Percentiles rank a stretch among this genome's conserved stretches.
These are phyloP conservation scores for Lophura nycthemera DNA, from an alignment of 2,113 vertebrate genomes.

Conservation along the genomic window DNA sequence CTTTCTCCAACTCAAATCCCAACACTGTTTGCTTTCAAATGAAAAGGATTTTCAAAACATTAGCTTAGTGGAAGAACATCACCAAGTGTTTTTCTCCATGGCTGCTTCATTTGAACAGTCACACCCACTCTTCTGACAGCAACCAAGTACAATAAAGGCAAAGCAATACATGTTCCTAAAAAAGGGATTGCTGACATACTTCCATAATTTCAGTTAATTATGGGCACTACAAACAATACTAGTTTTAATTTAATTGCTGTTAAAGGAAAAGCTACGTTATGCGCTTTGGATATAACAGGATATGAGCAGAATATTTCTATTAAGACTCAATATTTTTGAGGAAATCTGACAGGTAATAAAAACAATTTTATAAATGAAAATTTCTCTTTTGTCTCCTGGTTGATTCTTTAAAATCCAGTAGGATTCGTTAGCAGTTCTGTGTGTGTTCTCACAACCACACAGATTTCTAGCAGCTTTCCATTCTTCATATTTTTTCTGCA, in stretches of 20 bases:
- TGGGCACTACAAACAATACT: conserved; percentile 48
- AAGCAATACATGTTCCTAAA: conserved; percentile 44
- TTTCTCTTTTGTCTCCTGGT: neutral
- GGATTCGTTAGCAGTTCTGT: neutral
- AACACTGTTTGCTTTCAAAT: conserved; percentile 40
- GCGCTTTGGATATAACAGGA: neutral
- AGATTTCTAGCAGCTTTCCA: neutral
- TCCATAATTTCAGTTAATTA: conserved; percentile 55
- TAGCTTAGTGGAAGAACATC: conserved; percentile 38
- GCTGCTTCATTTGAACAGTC: conserved; percentile 54
- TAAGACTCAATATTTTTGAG: neutral
- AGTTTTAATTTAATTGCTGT: neutral
- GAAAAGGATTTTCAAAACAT: conserved; percentile 55
- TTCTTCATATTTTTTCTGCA: neutral
- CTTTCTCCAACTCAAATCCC: neutral
- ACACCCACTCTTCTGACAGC: conserved; percentile 26
- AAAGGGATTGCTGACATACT: conserved; percentile 50
- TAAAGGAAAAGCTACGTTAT: neutral
- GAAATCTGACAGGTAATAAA: conserved; percentile 1
- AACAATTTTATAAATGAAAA: neutral
- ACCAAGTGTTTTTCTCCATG: conserved; percentile 27
- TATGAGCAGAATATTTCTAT: neutral
- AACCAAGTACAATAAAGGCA: conserved; percentile 62
- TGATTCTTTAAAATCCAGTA: conserved; percentile 17
- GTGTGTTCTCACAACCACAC: neutral